A percentile compares a stretch with the other conserved stretches of the same genome.
phyloP scores from a whole-genome alignment of 2,888 invertebrate species.

The Arrhopalites spinosus region DNA sequence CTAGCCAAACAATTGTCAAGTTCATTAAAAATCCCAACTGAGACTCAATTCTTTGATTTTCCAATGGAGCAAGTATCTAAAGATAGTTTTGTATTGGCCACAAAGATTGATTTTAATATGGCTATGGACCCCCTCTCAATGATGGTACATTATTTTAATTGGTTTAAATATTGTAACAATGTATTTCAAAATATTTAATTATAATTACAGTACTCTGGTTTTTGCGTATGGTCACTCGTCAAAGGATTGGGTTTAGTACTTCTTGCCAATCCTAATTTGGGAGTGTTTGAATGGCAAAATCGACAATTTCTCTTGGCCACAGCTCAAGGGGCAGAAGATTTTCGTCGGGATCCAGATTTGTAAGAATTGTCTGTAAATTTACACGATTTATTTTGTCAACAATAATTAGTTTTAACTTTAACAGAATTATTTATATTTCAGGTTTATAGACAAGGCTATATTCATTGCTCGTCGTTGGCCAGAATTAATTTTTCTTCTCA shows the following conservation, averaged over 20 bases:
- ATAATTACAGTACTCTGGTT: constrained; percentile 45
- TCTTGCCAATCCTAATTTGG: constrained; percentile 49
- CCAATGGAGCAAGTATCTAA: constrained; percentile 36
- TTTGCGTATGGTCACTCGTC: constrained; percentile 49
- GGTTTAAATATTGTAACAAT: neutral
- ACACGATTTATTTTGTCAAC: no score
- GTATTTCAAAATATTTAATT: neutral
- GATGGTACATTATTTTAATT: constrained; percentile 21
- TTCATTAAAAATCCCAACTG: constrained; percentile 30
- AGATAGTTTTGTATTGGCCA: constrained; percentile 37
- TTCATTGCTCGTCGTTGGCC: constrained; percentile 49
- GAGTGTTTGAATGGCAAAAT: constrained; percentile 45
- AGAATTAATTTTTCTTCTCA: constrained; percentile 47
- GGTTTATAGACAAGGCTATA: constrained; percentile 38
- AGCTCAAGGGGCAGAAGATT: constrained; percentile 44
- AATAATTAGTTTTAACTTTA: no score
- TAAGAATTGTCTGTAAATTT: constrained; percentile 25
- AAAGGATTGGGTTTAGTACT: constrained; percentile 48
- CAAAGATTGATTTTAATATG: constrained; percentile 40
- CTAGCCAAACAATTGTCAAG: constrained; percentile 33
- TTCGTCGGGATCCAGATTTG: constrained; percentile 45
- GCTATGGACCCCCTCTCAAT: constrained; percentile 40
- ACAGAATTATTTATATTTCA: neutral
- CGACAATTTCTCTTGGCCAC: constrained; percentile 43
- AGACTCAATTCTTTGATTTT: constrained; percentile 48